Evolutionary conservation across 2,113 vertebrate genomes (phyloP), one percentile per base, ranked within the genome.

Genomic region (Burhinus bistriatus): DNA sequence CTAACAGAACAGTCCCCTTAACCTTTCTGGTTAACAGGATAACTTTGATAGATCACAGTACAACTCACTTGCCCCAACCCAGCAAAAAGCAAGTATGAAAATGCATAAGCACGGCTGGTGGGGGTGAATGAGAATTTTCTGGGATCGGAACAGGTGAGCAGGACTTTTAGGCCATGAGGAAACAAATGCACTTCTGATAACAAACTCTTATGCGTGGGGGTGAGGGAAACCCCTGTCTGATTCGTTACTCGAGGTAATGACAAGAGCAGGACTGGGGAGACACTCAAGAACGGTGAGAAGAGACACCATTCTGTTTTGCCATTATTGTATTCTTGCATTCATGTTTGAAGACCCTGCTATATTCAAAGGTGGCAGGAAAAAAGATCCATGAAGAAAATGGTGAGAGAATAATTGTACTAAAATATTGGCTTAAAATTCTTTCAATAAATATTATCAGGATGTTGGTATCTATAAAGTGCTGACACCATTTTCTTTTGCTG

Each of bases 151-250:
- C 3, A 55, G 38, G 54, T 30, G 11, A 94, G 6, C 18, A 55
- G 58, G 20, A 8, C 12, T 21, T 69, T 87, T 47, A 84, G 22
- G 25, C 18, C 12, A 14, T 18, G 18, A 68, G 18, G 32, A 72
- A 68, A 64, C 16, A 19, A 42, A 17, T 27, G 8, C 15, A 4
- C 10, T 83, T 77, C 5, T 71, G 27, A 15, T 34, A 49, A 66
- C 4, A 78, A 51, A 42, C 5, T 25, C 11, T 1, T 15, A 3
- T 22, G 4, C 18, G 3, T 14, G 18, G 38, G 27, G 10, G 18
- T 2, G 7, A 8, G 6, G 9, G 25, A 30, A 73, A 42, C 4
- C 26, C 23, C 21, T 42, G 26, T 29, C 42, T 40, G 22, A 40
- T 44, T 38, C 57, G 22, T 40, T n/a, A 44, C 32, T 38, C 14